Evolutionary conservation across 2,113 vertebrate species (phyloP), one percentile per base, ranked within the genome.

Genomic region (Ploceus nigricollis): DNA sequence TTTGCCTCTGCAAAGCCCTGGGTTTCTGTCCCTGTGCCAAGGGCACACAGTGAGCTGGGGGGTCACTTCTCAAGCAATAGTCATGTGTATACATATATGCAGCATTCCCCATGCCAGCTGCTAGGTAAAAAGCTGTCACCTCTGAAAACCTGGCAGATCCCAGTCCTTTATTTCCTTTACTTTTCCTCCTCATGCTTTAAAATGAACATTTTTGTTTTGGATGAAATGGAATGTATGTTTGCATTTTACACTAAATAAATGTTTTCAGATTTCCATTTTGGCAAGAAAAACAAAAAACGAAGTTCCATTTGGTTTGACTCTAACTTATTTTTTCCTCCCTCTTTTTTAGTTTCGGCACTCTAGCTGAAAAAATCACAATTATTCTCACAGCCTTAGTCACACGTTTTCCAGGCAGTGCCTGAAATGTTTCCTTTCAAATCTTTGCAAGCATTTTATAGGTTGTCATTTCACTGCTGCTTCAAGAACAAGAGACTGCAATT

Each of bases 241-340:
- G 96, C 96, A 95, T 97, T 97, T 97, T 97, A 87, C 94, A 95
- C 93, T 94, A 97, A 97, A 97, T 97, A 97, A 96, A 97, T 97
- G 96, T 97, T 97, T 97, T 96, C 95, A 97, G 89, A 97, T 95
- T 96, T 96, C 94, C 95, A 95, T 94, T 96, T 97, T 96, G 96
- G 95, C 95, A 97, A 76, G 93, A 96, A 97, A 96, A 97, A 96
- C 91, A 95, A 96, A 91, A 96, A 96, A 84, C 0, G 21, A 97
- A 96, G 91, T 96, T 93, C 94, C 96, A 96, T 97, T 97, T 97
- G 96, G 95, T 97, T 97, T 84, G 89, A 94, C 69, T 96, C 91
- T 91, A 93, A 97, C 92, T 95, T 92, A 73, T 95, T 93, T 97
- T 96, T 96, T 93, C 92, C 68, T 95, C 60, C 89, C 93, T 91